Evolutionary conservation across 2,113 vertebrate species (phyloP).

Genomic region (Vicugna pacos): DNA sequence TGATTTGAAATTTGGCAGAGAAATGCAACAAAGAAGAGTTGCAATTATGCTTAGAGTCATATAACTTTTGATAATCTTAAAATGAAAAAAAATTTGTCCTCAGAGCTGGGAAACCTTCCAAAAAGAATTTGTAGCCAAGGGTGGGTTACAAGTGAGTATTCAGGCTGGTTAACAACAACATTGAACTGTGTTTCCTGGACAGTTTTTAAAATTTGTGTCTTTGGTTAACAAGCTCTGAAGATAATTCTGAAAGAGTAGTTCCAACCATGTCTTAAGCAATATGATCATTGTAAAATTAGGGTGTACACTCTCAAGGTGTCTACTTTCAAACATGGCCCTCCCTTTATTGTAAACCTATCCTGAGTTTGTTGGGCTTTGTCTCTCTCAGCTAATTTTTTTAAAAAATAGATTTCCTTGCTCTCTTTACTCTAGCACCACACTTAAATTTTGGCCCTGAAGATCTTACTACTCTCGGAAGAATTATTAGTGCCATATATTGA

Average conservation of each 20-base stretch:
- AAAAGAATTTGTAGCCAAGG: not conserved
- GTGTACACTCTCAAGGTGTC: not conserved
- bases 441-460: not conserved
- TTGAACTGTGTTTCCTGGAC: not conserved
- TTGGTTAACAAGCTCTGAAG: not conserved
- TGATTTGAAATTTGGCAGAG: constrained; percentile 46
- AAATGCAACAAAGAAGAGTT: not conserved
- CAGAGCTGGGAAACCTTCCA: constrained; percentile 29
- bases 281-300: not conserved
- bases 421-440: not conserved
- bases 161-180: constrained; percentile 7
- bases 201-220: not conserved
- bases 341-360: not conserved
- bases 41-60: not conserved
- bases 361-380: not conserved
- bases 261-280: not conserved
- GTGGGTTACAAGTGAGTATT: not conserved
- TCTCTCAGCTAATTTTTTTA: not conserved
- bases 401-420: not conserved
- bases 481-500: not conserved
- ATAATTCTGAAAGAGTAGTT: not conserved
- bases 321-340: not conserved
- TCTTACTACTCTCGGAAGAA: not conserved
- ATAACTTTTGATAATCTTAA: constrained; percentile 40
- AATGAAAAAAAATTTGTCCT: constrained; percentile 24